phyloP scores from a whole-genome alignment of 2,113 vertebrate species.

The Aegithalos caudatus region DNA sequence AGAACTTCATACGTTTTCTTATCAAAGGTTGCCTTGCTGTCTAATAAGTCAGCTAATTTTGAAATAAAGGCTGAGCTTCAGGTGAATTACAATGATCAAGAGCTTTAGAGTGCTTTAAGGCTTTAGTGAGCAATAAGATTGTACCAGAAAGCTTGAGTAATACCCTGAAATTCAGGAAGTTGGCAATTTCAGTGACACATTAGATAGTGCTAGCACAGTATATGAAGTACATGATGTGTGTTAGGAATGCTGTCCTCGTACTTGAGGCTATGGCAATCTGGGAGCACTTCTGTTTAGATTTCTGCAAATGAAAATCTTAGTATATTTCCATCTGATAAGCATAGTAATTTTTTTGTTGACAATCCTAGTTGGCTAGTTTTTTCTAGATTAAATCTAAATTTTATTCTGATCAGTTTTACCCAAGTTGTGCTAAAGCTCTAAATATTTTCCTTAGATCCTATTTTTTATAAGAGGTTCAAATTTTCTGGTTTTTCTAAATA shows the following conservation, averaged over 20 bases:
- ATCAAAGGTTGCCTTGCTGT: neutral
- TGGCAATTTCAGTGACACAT: neutral
- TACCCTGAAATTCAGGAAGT: neutral
- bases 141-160: neutral
- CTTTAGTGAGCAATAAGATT: neutral
- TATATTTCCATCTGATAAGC: neutral
- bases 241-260: neutral
- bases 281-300: neutral
- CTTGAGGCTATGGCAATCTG: neutral
- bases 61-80: neutral
- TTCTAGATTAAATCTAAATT: neutral
- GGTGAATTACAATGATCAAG: neutral
- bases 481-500: neutral
- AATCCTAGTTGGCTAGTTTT: neutral
- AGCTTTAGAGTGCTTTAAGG: neutral
- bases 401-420: neutral
- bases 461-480: neutral
- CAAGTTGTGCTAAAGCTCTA: neutral
- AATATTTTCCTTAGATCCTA: neutral
- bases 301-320: neutral
- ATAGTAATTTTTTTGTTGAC: neutral
- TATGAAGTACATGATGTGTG: fast-evolving
- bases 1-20: neutral
- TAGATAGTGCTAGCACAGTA: neutral
- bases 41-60: neutral